A percentile compares a stretch with the other conserved stretches of the same genome.
phyloP scores from a whole-genome alignment of 2,113 vertebrate genomes.

The Petromus typicus region DNA sequence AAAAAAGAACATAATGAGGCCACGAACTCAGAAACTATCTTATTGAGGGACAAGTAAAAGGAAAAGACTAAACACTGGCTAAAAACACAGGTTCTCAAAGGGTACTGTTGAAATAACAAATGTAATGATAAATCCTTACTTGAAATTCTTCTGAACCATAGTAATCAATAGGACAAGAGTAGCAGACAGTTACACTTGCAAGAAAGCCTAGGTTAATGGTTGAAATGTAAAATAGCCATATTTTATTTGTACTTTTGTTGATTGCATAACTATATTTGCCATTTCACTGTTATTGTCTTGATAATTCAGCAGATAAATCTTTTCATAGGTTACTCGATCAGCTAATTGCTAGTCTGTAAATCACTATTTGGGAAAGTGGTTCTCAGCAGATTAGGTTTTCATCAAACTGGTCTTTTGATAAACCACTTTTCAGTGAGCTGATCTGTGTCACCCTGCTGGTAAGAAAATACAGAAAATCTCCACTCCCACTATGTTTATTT shows the following conservation, averaged over 20 bases:
- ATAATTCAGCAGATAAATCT: slow-evolving; percentile 45
- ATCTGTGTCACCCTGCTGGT: slow-evolving; percentile 12
- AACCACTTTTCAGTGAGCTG: slow-evolving; percentile 45
- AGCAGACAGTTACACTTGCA: background rate
- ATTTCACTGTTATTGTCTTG: slow-evolving; percentile 35
- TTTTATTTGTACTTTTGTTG: background rate
- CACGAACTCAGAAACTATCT: background rate
- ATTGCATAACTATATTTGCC: background rate
- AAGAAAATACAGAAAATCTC: slow-evolving; percentile 21
- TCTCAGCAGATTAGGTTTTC: slow-evolving; percentile 37
- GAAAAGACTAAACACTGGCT: background rate
- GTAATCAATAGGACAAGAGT: background rate
- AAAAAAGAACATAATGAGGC: background rate
- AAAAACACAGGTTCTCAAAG: slow-evolving; percentile 14
- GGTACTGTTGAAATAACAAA: background rate
- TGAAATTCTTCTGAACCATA: background rate
- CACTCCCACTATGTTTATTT: background rate
- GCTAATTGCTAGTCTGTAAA: slow-evolving; percentile 60
- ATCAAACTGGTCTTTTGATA: slow-evolving; percentile 53
- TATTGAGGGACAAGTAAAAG: background rate
- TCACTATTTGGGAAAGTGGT: slow-evolving; percentile 12
- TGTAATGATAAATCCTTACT: background rate
- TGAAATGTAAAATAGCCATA: slow-evolving; percentile 29
- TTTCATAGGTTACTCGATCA: slow-evolving; percentile 59
- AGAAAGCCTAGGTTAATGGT: background rate